Base-by-base conservation (phyloP, 92 coral and sea anemone genomes). In the Umimayanthus chanpuru region DNA sequence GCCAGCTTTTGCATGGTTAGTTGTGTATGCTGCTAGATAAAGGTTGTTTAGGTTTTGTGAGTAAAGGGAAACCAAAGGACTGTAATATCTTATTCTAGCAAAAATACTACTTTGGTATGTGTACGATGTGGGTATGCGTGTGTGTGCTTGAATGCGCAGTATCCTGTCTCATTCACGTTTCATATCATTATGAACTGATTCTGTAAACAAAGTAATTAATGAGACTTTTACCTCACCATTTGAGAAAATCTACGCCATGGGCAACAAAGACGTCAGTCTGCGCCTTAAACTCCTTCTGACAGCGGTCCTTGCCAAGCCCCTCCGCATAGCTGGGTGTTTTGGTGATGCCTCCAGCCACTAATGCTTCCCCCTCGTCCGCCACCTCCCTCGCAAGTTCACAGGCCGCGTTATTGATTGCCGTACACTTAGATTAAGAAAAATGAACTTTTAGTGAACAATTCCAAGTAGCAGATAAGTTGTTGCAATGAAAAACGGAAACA, bases 381-480 rank as follows among this genome's bases (percentile, higher is more conserved):
- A 79, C 82, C 67, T 79, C 82, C 32, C 68, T 49, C 53, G 82
- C 82, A 30, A 79, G 82, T 79, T 50, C 5, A 79, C 82, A 79
- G 11, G 82, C 82, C 1, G 82, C 82, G 10, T 47, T 53, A 65
- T 79, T 79, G 66, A 79, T 49, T 79, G 32, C 82, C 30, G 44
- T 30, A 20, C 82, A 49, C 82, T 79, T 10, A 2, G 41, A 53
- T 12, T 28, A 81, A 30, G 3, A 9, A 32, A 32, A 21, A 58
- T 30, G 44, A 8, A 39, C 9, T 16, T 41, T 18, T 6, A 2
- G 5, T 6, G 5, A 28, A 28, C 20, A 53, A 11, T 53, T 53
- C 58, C 58, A 71, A 29, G 76, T 70, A 29, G 7, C 44, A 29
- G 23, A 2, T 56, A 4, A 3, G 23, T 56, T 14, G 65, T 5